Base-by-base conservation (phyloP, 2,888 invertebrate species). In the Hartigia nigra region DNA sequence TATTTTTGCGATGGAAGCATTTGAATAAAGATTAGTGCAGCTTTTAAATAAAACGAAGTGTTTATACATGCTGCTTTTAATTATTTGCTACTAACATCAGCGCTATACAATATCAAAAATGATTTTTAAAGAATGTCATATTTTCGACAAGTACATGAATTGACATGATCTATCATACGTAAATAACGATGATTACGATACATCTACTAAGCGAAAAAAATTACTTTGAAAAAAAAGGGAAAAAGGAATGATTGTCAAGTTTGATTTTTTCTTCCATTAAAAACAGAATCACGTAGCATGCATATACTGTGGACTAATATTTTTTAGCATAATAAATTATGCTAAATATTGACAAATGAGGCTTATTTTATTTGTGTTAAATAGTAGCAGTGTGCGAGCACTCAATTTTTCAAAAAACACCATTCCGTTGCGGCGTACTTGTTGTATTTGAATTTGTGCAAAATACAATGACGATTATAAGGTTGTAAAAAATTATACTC, bases 21-120 rank as follows among this genome's bases (percentile, higher is more conserved):
- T 31, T 31, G 72, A 72, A 72, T 72, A 34, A 31, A 72, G 34
- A 72, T 72, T 72, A 72, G 72, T 72, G 31, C 72, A 72, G 72
- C 34, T 12, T 31, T 11, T 72, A 72, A 72, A 1, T 72, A 72
- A 34, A 72, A 72, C 32, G 9, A 72, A 72, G 31, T 72, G 31
- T 72, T 32, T 55, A 23, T 55, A 55, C 55, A 55, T 55, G 55
- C 55, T 55, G 55, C 55, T 9, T 55, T 55, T 55, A 55, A 23
- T 55, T 55, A 55, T 14, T 23, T 55, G 55, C 55, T 55, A 55
- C 55, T 9, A 23, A 55, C 23, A 23, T 23, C 23, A 55, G 55
- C 39, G 39, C 55, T 55, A 55, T 55, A 55, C 39, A 23, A 55
- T 9, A 55, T 9, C 55, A 55, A 14, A 55, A 55, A 55, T 55